Conservation (phyloP, 2,888 invertebrate genomes). For the Cephus pulcher region DNA sequence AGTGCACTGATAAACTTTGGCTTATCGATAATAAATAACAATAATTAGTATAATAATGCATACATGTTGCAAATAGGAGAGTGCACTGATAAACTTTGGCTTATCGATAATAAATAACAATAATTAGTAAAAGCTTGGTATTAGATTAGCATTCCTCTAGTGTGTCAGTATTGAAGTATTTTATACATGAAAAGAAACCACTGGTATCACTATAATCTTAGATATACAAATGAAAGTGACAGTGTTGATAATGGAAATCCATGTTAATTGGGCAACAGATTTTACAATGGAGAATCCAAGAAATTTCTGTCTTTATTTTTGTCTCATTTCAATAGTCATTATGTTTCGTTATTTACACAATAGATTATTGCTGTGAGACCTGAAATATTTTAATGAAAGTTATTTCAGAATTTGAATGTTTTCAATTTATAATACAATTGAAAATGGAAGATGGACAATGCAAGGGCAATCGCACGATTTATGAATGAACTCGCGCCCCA, state of each 20-base stretch:
- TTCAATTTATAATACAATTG: neutral
- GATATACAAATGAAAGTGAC: too few species aligned
- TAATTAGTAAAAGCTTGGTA: neutral
- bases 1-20: slow-evolving; percentile 19
- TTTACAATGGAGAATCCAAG: too few species aligned
- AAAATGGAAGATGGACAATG: neutral
- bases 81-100: slow-evolving; percentile 20
- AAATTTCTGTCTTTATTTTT: too few species aligned
- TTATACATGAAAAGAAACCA: neutral
- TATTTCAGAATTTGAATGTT: neutral
- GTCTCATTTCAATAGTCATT: neutral
- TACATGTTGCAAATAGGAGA: neutral
- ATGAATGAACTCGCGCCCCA: neutral
- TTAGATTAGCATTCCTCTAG: neutral
- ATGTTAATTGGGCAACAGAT: neutral
- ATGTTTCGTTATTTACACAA: neutral
- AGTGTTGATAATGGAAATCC: neutral
- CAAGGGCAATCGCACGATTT: neutral
- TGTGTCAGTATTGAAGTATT: neutral
- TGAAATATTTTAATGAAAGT: neutral
- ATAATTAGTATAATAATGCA: too few species aligned
- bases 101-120: slow-evolving; percentile 10
- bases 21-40: too few species aligned
- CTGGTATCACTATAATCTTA: neutral
- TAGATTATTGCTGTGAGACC: neutral